phyloP scores from a whole-genome alignment of 2,113 vertebrate genomes.

The Cranoglanis bouderius region DNA sequence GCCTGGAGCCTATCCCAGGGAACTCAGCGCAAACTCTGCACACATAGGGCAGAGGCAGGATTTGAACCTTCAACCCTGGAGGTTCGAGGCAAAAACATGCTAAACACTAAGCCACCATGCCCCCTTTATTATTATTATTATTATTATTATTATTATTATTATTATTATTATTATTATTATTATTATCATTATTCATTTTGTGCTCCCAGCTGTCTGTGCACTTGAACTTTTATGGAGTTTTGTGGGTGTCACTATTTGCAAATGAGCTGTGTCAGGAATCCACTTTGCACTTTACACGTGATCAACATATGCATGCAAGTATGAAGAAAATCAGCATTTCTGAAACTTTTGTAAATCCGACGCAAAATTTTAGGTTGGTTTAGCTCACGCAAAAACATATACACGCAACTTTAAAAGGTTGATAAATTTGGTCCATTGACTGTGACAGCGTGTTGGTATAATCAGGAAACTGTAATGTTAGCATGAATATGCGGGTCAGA shows the following conservation, averaged over 20 bases:
- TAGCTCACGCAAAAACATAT: not conserved
- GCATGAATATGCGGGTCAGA: not conserved
- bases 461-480: not conserved
- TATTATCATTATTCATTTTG: too few relatives aligned
- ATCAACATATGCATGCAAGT: not conserved
- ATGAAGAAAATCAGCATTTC: not conserved
- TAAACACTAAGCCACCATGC: too few relatives aligned
- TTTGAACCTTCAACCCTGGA: too few relatives aligned
- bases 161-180: too few relatives aligned
- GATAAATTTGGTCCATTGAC: too few relatives aligned
- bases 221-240: not conserved
- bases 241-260: not conserved
- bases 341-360: not conserved
- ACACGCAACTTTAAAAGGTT: not conserved
- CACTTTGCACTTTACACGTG: not conserved
- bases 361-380: not conserved
- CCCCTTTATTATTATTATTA: too few relatives aligned
- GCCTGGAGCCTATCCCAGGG: too few relatives aligned
- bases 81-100: too few relatives aligned
- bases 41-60: too few relatives aligned
- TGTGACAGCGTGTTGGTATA: not conserved
- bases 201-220: too few relatives aligned
- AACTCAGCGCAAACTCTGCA: too few relatives aligned
- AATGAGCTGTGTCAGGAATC: not conserved
- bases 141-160: too few relatives aligned